Percentiles rank a stretch among this genome's conserved stretches.
Evolutionary conservation across 1,140 invertebrate genomes (phyloP).

Genomic region (Euura lappo): DNA sequence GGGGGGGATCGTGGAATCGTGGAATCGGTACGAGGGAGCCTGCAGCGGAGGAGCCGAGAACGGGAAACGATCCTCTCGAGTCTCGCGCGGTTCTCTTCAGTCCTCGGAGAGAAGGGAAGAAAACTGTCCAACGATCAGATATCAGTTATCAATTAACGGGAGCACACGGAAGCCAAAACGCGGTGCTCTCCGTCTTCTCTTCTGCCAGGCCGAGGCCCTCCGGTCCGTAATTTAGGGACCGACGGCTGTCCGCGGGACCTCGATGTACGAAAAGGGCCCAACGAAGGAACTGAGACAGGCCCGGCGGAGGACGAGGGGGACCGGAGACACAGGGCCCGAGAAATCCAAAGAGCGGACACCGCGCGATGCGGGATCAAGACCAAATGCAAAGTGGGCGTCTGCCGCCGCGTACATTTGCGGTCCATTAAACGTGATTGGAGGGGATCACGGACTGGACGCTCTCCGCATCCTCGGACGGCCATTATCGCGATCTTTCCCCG

Average conservation of each 20-base stretch:
- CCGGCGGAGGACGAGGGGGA: constrained; percentile 9
- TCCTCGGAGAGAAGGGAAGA: constrained; percentile 13
- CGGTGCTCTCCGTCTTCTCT: constrained; percentile 34
- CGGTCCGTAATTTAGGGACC: constrained; percentile 50
- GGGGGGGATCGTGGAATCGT: neutral
- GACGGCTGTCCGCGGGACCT: constrained; percentile 38
- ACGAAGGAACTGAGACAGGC: constrained; percentile 16
- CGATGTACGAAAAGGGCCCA: neutral
- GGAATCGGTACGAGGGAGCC: neutral
- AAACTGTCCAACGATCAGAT: constrained; percentile 46
- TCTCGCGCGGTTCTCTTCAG: neutral
- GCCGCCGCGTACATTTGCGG: constrained; percentile 6
- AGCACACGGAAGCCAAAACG: constrained; percentile 42
- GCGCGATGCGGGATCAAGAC: constrained; percentile 42
- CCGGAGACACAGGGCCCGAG: constrained; percentile 9
- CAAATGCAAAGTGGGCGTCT: constrained; percentile 52
- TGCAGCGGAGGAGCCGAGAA: constrained; percentile 2
- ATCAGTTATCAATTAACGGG: constrained; percentile 57
- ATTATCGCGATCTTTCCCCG: constrained; percentile 1
- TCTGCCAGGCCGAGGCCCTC: constrained; percentile 15
- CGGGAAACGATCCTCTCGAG: neutral
- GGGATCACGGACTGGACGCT: neutral
- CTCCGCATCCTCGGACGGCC: neutral
- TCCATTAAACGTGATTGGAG: constrained; percentile 7
- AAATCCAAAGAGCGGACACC: constrained; percentile 43